These are phyloP conservation scores for Cochlearius cochlearius DNA, from an alignment of 2,113 vertebrate species.

Conservation along the genomic window DNA sequence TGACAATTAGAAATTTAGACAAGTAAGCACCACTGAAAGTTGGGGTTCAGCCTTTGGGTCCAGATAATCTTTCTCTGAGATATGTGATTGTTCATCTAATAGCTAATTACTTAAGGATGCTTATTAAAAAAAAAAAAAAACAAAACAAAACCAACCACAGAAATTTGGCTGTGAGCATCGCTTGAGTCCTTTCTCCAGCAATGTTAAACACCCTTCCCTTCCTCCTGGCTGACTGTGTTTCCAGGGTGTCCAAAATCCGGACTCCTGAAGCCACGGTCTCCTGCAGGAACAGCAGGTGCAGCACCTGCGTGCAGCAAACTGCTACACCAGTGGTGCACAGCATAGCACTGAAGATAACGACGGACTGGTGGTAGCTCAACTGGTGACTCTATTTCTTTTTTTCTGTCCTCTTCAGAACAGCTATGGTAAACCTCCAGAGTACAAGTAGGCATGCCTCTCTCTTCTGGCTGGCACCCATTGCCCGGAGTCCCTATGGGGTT, in stretches of 20 bases:
- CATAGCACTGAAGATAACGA: background rate
- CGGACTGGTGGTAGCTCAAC: accelerated
- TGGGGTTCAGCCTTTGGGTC: background rate
- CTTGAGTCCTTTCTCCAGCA: background rate
- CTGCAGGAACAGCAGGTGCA: background rate
- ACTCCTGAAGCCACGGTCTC: background rate
- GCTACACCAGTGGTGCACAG: too few relatives aligned
- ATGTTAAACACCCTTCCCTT: background rate
- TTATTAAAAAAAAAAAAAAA: background rate
- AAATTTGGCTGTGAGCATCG: background rate
- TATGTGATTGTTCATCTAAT: background rate
- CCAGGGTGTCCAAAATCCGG: background rate
- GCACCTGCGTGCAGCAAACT: background rate
- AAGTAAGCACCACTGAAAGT: background rate
- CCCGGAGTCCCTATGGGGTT: background rate
- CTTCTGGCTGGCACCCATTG: background rate
- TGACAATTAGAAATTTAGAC: background rate
- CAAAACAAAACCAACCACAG: accelerated
- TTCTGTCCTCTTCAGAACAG: background rate
- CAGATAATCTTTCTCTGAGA: background rate
- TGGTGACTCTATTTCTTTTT: background rate
- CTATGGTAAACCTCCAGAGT: accelerated
- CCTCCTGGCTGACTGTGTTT: background rate
- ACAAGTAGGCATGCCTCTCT: background rate
- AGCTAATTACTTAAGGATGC: background rate